Base-by-base conservation (phyloP, 2,888 invertebrate genomes). In the Orthosia incerta region DNA sequence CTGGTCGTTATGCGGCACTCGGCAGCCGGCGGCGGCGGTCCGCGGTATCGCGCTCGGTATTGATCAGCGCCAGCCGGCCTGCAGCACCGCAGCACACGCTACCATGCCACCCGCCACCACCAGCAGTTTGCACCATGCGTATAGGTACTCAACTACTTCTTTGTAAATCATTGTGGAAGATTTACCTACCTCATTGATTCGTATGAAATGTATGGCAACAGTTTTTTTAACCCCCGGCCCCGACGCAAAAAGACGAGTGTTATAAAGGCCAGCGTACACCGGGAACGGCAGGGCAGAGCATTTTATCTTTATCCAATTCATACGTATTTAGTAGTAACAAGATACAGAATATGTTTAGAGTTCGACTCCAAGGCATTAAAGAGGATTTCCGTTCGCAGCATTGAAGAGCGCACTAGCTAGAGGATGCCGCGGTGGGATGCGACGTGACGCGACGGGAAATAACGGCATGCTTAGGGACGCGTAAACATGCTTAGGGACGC, bases 41-140 rank as follows among this genome's bases (percentile, higher is more conserved):
- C 75, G 75, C 80, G 64, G 76, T 71, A 55, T 48, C 79, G 75
- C 66, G 68, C 73, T 63, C 67, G 55, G 61, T 79, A 84, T 86
- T 76, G 86, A 82, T 76, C 84, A 74, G 71, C 60, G 59, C 61
- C 48, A 50, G 60, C 65, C 60, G 62, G 62, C 73, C 55, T 63
- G 70, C 74, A 74, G 76, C 73, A 70, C 80, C 71, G 60, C 70
- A 55, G 61, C 46, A n/a, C n/a, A 31, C 59, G 51, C 55, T 50
- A 50, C 20, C 39, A 26, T 23, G 51, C n/a, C 9, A 11, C 48
- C 59, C 57, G 59, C 45, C 57, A 48, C 18, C 46, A 53, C 31
- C 51, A 16, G 48, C 51, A 23, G 7, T 20, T 53, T 2, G n/a
- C 48, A 50, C 39, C 39, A 26, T 9, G 15, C 39, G 39, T 39